These are phyloP conservation scores for Lordiphosa mommai DNA, from an alignment of 1,140 invertebrate species.

Conservation along the genomic window DNA sequence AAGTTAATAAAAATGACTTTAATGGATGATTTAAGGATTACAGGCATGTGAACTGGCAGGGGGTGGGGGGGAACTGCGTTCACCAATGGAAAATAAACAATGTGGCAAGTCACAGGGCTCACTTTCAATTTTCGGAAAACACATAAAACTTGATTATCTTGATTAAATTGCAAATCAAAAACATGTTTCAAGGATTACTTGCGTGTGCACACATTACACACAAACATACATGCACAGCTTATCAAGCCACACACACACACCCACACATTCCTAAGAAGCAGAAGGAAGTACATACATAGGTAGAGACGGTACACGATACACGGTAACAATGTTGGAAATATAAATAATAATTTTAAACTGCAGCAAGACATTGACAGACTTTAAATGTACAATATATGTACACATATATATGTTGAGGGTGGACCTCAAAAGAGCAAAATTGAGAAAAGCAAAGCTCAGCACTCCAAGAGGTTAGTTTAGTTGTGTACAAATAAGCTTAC, in stretches of 20 bases:
- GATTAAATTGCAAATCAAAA: conserved; percentile 78
- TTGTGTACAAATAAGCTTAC: too few species aligned
- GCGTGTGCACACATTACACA: conserved; percentile 34
- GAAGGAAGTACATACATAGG: conserved; percentile 31
- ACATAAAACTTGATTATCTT: conserved; percentile 78
- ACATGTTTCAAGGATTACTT: conserved; percentile 78
- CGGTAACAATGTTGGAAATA: conserved; percentile 45
- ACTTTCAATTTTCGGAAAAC: conserved; percentile 77
- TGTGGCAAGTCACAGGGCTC: conserved; percentile 63
- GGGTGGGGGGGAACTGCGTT: background rate
- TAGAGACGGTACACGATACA: background rate
- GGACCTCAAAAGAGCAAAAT: too few species aligned
- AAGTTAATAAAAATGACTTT: conserved; percentile 56
- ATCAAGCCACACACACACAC: conserved; percentile 3
- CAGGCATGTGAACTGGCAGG: conserved; percentile 13
- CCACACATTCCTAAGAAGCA: conserved; percentile 17
- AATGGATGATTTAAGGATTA: conserved; percentile 70
- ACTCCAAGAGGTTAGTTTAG: too few species aligned
- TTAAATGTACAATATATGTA: background rate
- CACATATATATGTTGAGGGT: too few species aligned
- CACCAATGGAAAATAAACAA: conserved; percentile 47
- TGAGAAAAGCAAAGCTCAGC: too few species aligned
- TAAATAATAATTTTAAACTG: conserved; percentile 75
- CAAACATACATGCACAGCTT: conserved; percentile 3
- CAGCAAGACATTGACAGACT: conserved; percentile 26